These are phyloP conservation scores for Progne subis DNA, from an alignment of 2,113 vertebrate genomes.

Conservation along the genomic window DNA sequence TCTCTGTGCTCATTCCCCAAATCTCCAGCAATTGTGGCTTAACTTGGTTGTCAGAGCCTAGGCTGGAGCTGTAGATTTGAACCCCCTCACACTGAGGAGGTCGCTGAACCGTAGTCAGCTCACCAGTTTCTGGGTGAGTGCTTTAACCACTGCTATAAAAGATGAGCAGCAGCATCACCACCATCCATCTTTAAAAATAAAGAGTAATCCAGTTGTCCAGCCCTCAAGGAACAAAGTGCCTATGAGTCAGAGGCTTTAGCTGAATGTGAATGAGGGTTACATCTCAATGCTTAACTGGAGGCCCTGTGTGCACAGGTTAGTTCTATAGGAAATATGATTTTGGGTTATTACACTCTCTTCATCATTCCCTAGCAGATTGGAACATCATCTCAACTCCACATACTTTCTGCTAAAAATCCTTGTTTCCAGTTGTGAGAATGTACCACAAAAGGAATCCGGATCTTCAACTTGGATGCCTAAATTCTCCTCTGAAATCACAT, in stretches of 20 bases:
- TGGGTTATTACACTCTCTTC: neutral
- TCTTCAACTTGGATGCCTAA: neutral
- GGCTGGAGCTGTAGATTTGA: constrained; percentile 37
- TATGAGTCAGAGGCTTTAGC: constrained; percentile 15
- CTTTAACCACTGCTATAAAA: constrained; percentile 58
- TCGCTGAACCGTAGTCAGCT: constrained; percentile 19
- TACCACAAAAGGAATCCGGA: neutral
- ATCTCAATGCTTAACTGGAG: neutral
- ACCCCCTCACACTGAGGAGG: neutral
- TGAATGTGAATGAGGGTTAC: constrained; percentile 14
- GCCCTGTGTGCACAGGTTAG: neutral
- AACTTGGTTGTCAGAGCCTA: neutral
- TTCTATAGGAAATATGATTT: neutral
- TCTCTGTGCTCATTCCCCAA: neutral
- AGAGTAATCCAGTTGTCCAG: constrained; percentile 44
- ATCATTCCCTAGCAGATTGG: neutral
- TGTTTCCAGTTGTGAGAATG: neutral
- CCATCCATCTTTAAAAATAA: constrained; percentile 62
- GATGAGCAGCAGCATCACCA: constrained; percentile 43
- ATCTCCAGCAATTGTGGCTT: neutral
- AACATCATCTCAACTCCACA: neutral
- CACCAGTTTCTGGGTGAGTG: constrained; percentile 54
- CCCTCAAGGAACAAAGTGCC: neutral
- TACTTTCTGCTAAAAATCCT: neutral
- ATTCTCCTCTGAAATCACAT: neutral